phyloP scores from a whole-genome alignment of 2,113 vertebrate species.

The Illadopsis cleaveri region DNA sequence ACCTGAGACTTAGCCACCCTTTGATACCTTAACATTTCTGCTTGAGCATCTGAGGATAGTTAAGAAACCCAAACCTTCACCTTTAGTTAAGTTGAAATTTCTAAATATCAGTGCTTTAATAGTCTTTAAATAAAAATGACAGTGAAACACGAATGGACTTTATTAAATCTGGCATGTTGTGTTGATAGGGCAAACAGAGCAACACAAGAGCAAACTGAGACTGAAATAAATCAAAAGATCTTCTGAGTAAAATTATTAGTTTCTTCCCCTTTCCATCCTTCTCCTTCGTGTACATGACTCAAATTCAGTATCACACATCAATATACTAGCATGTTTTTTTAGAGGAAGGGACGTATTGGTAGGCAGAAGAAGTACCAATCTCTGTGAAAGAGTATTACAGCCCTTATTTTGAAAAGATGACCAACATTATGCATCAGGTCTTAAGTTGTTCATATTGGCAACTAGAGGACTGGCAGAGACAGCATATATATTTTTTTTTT shows the following conservation, averaged over 20 bases:
- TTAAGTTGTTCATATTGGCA: neutral
- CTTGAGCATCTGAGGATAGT: neutral
- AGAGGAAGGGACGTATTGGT: neutral
- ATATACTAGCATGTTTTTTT: neutral
- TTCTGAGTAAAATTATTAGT: neutral
- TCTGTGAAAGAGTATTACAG: neutral
- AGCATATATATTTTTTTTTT: neutral
- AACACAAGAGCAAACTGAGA: neutral
- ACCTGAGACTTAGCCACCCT: neutral
- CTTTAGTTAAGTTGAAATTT: neutral
- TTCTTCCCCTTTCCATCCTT: neutral
- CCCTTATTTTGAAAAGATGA: neutral
- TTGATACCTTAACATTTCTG: neutral
- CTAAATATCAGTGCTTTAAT: constrained; percentile 14
- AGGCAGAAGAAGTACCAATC: neutral
- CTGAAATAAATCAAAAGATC: neutral
- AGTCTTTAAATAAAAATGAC: neutral
- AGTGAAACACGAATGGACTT: neutral
- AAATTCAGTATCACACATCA: neutral
- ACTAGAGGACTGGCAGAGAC: neutral
- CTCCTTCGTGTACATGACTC: neutral
- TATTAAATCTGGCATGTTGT: neutral
- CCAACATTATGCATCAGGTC: neutral
- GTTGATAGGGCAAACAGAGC: neutral
- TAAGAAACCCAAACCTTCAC: neutral